Evolutionary conservation across 1,140 invertebrate species (phyloP).

Genomic region (Planococcus citri): DNA sequence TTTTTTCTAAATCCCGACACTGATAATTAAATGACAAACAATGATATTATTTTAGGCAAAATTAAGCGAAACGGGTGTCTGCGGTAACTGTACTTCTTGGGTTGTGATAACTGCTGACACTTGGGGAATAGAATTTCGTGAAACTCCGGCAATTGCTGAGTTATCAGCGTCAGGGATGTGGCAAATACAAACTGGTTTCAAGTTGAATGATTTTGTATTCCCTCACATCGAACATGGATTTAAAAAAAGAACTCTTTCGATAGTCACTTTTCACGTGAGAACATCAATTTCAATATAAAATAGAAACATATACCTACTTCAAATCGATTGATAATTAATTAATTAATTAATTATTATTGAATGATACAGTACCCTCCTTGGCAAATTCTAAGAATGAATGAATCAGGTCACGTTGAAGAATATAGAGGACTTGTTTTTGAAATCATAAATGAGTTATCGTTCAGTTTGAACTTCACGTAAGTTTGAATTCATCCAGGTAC

Average conservation of each 20-base stretch:
- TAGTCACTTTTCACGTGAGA: constrained; percentile 55
- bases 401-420: constrained; percentile 40
- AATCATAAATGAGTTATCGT: constrained; percentile 59
- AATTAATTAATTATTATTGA: not conserved
- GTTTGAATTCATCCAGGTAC: too few species aligned
- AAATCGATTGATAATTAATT: not conserved
- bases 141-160: constrained; percentile 27
- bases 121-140: constrained; percentile 41
- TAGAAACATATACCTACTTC: constrained; percentile 16
- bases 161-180: constrained; percentile 55
- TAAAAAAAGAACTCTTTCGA: constrained; percentile 51
- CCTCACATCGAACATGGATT: constrained; percentile 67
- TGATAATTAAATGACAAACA: not conserved
- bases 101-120: constrained; percentile 49
- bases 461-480: constrained; percentile 67
- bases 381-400: constrained; percentile 52
- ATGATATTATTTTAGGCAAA: constrained; percentile 34
- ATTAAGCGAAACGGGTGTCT: constrained; percentile 39
- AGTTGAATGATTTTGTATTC: constrained; percentile 55
- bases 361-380: constrained; percentile 64
- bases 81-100: constrained; percentile 53
- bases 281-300: constrained; percentile 16
- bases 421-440: constrained; percentile 64
- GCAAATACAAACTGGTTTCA: constrained; percentile 52
- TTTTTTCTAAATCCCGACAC: not conserved